Evolutionary conservation across 2,113 vertebrate species (phyloP).

Genomic region (Xiphophorus hellerii): DNA sequence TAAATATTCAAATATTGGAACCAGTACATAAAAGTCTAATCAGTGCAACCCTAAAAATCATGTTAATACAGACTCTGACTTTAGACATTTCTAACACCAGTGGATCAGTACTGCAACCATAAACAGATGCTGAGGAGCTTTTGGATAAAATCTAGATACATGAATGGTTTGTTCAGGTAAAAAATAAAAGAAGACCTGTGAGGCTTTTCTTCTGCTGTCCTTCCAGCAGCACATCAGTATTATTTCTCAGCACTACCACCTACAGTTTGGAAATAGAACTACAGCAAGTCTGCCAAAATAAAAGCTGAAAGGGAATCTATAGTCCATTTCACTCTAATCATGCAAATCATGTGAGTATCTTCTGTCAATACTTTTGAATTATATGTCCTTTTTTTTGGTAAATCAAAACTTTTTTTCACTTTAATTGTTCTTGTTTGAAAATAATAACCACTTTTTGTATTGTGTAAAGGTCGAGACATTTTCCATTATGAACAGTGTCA

Average conservation of each 20-base stretch:
- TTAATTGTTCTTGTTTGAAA: too few species aligned
- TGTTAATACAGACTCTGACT: not conserved
- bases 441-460: too few species aligned
- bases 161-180: not conserved
- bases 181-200: not conserved
- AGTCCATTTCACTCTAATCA: not conserved
- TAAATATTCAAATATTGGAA: not conserved
- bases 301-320: not conserved
- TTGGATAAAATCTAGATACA: not conserved
- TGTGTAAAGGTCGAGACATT: too few species aligned
- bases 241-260: not conserved
- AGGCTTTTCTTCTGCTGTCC: not conserved
- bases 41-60: not conserved
- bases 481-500: too few species aligned
- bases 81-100: too few species aligned
- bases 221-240: not conserved
- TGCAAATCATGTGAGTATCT: too few species aligned
- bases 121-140: too few species aligned
- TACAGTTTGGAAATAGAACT: not conserved
- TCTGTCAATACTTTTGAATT: too few species aligned
- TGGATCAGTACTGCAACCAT: too few species aligned
- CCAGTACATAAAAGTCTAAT: not conserved
- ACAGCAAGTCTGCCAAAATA: not conserved
- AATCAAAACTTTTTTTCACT: too few species aligned
- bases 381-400: too few species aligned